Base-by-base conservation (phyloP, 1,140 invertebrate species). In the Nephotettix cincticeps region DNA sequence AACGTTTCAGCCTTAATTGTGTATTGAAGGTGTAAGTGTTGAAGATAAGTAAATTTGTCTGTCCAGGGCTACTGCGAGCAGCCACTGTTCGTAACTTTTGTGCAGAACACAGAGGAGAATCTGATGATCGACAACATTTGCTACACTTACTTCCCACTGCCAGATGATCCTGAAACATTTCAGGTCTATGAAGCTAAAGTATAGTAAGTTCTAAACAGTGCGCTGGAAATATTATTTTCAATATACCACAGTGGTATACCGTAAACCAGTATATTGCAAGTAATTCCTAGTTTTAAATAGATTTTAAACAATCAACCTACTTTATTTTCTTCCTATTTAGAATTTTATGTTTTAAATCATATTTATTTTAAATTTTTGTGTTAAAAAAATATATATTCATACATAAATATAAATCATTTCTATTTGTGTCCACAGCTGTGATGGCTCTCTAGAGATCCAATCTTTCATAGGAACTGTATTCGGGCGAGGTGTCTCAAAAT, bases 101-200 rank as follows among this genome's bases (percentile, higher is more conserved):
- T 51, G 6, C 47, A 51, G 19, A 4, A n/a, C 6, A 51, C 47
- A 4, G 47, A 51, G 17, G 47, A 51, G 19, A 51, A 51, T 23
- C 19, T 51, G n/a, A n/a, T 51, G n/a, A 3, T 51, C 6, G 47
- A 51, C 47, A 51, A 51, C 47, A n/a, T 51, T 19, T 51, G 47
- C 21, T 23, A 51, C n/a, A 51, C 47, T n/a, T 51, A 19, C 21
- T 51, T 51, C 47, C 47, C 47, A 23, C 47, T 51, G 47, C 47
- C 47, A n/a, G 47, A 51, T n/a, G 47, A 51, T n/a, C 17, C 47
- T n/a, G 21, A n/a, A 23, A 51, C 47, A n/a, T 51, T 51, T 51
- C 47, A 51, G 21, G 47, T 51, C 21, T 51, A 51, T 51, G 21
- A 19, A n/a, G 17, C 47, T 19, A 51, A 51, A 51, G 47, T 51